Evolutionary conservation across 2,797 vertebrate genomes (phyloP), one percentile per base, ranked within the genome.

Genomic region (Anguilla pacifica): DNA sequence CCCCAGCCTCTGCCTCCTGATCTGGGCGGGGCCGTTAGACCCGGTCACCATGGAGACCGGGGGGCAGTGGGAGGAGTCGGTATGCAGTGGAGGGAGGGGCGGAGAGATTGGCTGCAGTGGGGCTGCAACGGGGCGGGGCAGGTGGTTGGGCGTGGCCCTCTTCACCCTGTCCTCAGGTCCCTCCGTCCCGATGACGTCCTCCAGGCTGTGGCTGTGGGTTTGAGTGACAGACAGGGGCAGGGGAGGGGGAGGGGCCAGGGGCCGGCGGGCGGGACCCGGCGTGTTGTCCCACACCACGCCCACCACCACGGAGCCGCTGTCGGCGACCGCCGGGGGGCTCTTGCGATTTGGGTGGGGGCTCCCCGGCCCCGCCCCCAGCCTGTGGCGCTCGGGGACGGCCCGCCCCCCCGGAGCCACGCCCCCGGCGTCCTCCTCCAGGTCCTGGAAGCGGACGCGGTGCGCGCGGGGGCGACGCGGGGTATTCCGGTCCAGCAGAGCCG

Each of bases 381-480:
- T 93, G 88, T 90, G 93, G 93, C 93, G 84, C 93, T 92, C 0
- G 90, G 93, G 6, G 25, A 22, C 15, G 22, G 77, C n/a, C 15
- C 22, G 43, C 0, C 94, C 83, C 94, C 94, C 87, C 94, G 93
- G 85, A 94, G 93, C 53, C 89, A 93, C 77, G 77, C 77, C 19
- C 70, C 94, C 94, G 2, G 39, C 39, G 83, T 94, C 94, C 72
- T 97, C 97, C 90, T 96, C 96, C 91, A 96, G 89, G 94, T 97
- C 97, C 94, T 97, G 97, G 86, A 97, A 97, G 90, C 97, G 97
- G 55, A 97, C 97, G 94, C 97, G 97, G 92, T 97, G 97, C 28
- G 96, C 95, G 84, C 96, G 96, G 92, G 90, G 96, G 59, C 96
- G 96, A 19, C 97, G 96, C 31, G 96, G 96, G 6, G 96, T 96